Percentiles rank a stretch among this genome's conserved stretches.
Conservation (phyloP, 2,888 invertebrate species). For the Nemotelus nigrinus region DNA sequence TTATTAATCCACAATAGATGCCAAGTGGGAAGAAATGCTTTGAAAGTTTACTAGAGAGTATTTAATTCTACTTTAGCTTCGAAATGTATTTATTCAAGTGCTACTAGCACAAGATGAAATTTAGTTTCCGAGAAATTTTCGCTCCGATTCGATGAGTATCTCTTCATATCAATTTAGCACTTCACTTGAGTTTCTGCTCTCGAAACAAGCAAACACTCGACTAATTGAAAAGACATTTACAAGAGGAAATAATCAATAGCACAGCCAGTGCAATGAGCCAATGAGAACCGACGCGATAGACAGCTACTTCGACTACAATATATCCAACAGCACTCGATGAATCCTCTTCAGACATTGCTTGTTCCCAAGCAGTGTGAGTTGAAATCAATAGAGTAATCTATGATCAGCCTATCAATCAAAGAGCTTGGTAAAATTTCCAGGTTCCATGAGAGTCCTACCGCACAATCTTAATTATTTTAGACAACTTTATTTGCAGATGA, state of each 20-base stretch:
- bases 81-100: too few relatives aligned
- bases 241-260: constrained; percentile 31
- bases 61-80: too few relatives aligned
- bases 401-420: constrained; percentile 34
- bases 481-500: constrained; percentile 42
- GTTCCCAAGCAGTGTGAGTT: constrained; percentile 14
- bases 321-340: background rate
- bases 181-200: constrained; percentile 19
- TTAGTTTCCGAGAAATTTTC: too few relatives aligned
- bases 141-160: too few relatives aligned
- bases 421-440: constrained; percentile 23
- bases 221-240: constrained; percentile 36
- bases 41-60: too few relatives aligned
- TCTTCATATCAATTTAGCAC: constrained; percentile 18
- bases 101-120: too few relatives aligned
- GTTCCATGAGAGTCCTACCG: background rate
- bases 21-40: too few relatives aligned
- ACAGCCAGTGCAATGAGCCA: background rate
- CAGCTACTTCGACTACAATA: constrained; percentile 16
- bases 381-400: constrained; percentile 34
- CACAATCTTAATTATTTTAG: constrained; percentile 33
- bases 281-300: background rate
- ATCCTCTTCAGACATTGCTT: background rate
- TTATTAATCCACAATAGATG: too few relatives aligned
- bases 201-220: constrained; percentile 34